Evolutionary conservation across 2,797 vertebrate species (phyloP).

Genomic region (Poecilia wingei): DNA sequence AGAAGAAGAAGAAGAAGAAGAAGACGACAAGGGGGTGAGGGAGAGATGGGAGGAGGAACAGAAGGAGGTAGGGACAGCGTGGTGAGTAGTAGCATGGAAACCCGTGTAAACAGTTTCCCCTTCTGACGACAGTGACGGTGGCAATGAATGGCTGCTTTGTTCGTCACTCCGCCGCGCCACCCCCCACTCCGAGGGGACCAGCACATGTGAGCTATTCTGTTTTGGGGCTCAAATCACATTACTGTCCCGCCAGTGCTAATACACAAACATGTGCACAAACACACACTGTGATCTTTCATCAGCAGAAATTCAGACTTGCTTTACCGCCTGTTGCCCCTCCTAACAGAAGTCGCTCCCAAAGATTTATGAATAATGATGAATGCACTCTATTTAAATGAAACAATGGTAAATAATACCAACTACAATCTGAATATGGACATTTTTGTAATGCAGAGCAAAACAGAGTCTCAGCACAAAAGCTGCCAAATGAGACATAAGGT

Average conservation of each 20-base stretch:
- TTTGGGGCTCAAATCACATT: constrained; percentile 77
- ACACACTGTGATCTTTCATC: constrained; percentile 16
- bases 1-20: not conserved
- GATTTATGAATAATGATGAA: constrained; percentile 1
- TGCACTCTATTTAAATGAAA: not conserved
- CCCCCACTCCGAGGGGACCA: constrained; percentile 62
- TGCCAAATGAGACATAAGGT: not conserved
- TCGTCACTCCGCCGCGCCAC: constrained; percentile 11
- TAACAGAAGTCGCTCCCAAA: not conserved
- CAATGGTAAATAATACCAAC: not conserved
- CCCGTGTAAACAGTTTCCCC: constrained; percentile 65
- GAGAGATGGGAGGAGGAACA: constrained; percentile 1
- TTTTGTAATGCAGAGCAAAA: not conserved
- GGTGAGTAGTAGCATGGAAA: constrained; percentile 66
- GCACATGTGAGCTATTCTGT: constrained; percentile 74
- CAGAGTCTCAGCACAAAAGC: not conserved
- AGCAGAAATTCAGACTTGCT: not conserved
- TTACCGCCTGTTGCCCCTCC: not conserved
- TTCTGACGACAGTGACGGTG: constrained; percentile 69
- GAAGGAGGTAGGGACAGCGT: constrained; percentile 44
- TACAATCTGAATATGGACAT: not conserved
- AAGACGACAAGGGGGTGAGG: not conserved
- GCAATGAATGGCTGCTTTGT: constrained; percentile 78
- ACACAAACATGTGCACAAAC: constrained; percentile 34
- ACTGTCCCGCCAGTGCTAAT: constrained; percentile 48